Evolutionary conservation across 1,140 invertebrate genomes (phyloP), one percentile per base, ranked within the genome.

Genomic region (Sinella curviseta): DNA sequence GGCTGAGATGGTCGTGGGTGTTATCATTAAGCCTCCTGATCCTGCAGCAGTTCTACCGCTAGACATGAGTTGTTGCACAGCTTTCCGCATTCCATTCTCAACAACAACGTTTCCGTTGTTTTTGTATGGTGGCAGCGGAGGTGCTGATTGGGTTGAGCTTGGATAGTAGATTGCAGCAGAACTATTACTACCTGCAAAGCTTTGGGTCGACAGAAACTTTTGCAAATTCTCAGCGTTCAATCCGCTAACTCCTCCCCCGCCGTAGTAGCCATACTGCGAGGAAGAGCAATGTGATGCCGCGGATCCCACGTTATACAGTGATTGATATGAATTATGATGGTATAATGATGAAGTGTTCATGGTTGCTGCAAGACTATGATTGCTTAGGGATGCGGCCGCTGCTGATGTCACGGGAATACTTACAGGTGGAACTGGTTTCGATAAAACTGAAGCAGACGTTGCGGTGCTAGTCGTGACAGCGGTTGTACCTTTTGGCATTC

Each of bases 11-110:
- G 57, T 60, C 3, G 57, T 12, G 8, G 65, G 26, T 24, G 30
- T 70, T 14, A 70, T 31, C 28, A 30, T 14, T 24, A 30, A 4
- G 1, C 65, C 65, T 70, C 65, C 65, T 33, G 65, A 70, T 30
- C 65, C 74, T 1, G 28, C 39, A 26, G 74, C 31, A 33, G 24
- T 77, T 28, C 35, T n/a, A 20, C 34, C 17, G 80, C 76, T 76
- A 67, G 77, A 74, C 33, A 77, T 78, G n/a, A 83, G 17, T 8
- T 81, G 78, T 31, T 82, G 81, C 0, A 83, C 77, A 16, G 83
- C 79, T 80, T 82, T 82, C 36, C 83, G 78, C 83, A 83, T 82
- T 30, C 81, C 83, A 77, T 83, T 83, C 75, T 83, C 83, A 48
- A 83, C 79, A 14, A 83, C 31, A 24, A 83, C 55, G 17, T 74